Percentiles rank a stretch among this genome's conserved stretches.
phyloP scores from a whole-genome alignment of 2,888 invertebrate genomes.

The Nemotelus nigrinus region DNA sequence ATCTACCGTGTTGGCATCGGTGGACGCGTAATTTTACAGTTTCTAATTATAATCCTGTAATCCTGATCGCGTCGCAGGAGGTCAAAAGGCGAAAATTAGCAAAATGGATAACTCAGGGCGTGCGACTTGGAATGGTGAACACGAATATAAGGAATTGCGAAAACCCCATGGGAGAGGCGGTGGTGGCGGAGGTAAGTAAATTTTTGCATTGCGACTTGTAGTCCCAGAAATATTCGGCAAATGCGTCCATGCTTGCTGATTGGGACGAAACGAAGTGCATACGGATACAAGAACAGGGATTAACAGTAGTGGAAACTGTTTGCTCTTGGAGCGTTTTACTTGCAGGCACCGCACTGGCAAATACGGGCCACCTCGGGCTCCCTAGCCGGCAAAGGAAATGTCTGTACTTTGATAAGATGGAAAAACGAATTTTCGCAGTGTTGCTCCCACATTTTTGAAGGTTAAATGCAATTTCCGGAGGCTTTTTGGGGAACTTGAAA shows the following conservation, averaged over 20 bases:
- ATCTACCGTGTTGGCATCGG: background rate
- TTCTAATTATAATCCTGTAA: background rate
- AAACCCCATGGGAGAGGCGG: conserved; percentile 33
- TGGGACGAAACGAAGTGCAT: background rate
- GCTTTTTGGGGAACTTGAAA: background rate
- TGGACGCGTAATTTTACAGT: conserved; percentile 12
- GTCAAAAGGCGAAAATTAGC: background rate
- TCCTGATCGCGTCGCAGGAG: background rate
- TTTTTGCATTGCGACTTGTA: conserved; percentile 22
- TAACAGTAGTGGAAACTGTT: background rate
- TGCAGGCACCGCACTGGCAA: no score
- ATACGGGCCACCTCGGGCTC: no score
- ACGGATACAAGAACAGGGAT: background rate
- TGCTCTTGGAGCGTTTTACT: background rate
- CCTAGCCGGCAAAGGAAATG: background rate
- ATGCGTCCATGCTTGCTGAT: background rate
- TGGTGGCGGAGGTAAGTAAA: conserved; percentile 24
- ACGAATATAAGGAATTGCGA: conserved; percentile 21
- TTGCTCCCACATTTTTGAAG: background rate
- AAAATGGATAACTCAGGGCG: conserved; percentile 39
- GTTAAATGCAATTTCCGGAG: background rate
- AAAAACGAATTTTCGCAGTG: background rate
- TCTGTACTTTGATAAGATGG: background rate
- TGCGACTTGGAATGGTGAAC: conserved; percentile 15
- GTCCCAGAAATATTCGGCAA: conserved; percentile 7